Percentiles rank a stretch among this genome's conserved stretches.
phyloP scores from a whole-genome alignment of 2,797 vertebrate genomes.

The Amblyraja radiata region DNA sequence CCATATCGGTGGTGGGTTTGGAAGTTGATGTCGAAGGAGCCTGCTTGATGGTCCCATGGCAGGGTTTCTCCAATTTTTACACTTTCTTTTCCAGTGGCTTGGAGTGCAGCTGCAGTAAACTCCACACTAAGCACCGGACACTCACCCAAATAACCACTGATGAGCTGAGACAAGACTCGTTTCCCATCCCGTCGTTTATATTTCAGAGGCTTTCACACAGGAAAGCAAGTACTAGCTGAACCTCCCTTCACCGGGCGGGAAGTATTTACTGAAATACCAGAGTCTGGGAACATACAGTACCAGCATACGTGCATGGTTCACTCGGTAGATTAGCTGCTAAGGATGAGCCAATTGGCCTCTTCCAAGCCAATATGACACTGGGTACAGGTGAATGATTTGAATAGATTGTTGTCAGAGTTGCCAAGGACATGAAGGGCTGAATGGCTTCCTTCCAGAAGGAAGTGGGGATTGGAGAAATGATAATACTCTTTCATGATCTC shows the following conservation, averaged over 20 bases:
- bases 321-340: background rate
- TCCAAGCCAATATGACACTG: background rate
- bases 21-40: no score
- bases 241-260: background rate
- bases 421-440: no score
- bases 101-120: background rate
- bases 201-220: background rate
- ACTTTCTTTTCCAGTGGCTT: background rate
- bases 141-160: background rate
- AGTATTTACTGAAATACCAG: background rate
- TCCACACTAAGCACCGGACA: background rate
- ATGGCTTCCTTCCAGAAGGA: background rate
- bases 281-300: background rate
- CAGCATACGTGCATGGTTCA: background rate
- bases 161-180: background rate
- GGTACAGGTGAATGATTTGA: no score
- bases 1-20: no score
- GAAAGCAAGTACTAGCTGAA: background rate
- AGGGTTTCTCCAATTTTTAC: background rate
- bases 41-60: no score
- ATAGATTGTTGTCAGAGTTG: no score
- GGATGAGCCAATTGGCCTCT: background rate
- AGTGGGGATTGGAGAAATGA: background rate
- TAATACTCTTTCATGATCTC: background rate
- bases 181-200: background rate